Evolutionary conservation across 2,113 vertebrate genomes (phyloP).

Genomic region (Notarius lentiginosus): DNA sequence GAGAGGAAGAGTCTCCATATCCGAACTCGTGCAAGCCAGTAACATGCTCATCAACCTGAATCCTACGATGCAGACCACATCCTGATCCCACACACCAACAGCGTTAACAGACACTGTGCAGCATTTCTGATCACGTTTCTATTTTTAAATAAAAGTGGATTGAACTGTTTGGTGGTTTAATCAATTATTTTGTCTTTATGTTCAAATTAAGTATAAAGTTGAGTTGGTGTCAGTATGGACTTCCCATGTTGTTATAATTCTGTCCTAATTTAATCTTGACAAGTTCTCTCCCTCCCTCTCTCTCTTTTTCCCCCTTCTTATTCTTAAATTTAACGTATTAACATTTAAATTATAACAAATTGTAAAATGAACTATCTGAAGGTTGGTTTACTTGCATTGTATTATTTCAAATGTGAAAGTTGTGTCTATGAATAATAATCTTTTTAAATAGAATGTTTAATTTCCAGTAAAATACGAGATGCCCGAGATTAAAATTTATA

Average conservation of each 20-base stretch:
- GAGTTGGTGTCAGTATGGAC: background rate
- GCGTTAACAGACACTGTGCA: background rate
- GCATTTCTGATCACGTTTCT: background rate
- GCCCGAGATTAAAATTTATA: too few species aligned
- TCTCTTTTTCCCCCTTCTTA: background rate
- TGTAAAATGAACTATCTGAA: background rate
- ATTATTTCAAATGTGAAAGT: too few species aligned
- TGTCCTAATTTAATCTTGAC: background rate
- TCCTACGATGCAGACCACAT: constrained; percentile 62
- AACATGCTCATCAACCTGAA: constrained; percentile 89
- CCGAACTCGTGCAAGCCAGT: constrained; percentile 89
- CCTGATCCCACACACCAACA: constrained; percentile 52
- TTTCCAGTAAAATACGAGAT: background rate
- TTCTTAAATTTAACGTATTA: background rate
- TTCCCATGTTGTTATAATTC: background rate
- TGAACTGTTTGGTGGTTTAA: background rate
- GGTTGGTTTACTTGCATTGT: background rate
- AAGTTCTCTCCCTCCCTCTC: too few species aligned
- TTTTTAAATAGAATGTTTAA: background rate
- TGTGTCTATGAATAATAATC: too few species aligned
- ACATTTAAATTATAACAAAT: too few species aligned
- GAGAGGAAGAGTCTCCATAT: constrained; percentile 88
- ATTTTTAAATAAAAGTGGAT: constrained; percentile 6
- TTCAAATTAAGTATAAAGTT: background rate
- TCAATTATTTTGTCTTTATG: background rate